phyloP scores from a whole-genome alignment of 2,888 invertebrate species.

The Polyommatus iphigenia region DNA sequence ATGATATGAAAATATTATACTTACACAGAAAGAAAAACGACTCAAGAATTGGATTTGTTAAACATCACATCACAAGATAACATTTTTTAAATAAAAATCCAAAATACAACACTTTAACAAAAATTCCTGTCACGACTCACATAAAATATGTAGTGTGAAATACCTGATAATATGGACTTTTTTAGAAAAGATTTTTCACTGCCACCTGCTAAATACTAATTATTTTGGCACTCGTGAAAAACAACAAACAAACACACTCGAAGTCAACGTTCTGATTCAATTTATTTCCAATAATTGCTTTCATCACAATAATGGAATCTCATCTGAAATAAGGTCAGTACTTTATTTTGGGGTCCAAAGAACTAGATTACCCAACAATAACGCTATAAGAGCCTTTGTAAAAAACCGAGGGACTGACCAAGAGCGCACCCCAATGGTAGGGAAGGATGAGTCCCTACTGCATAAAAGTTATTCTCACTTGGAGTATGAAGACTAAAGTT shows the following conservation, averaged over 20 bases:
- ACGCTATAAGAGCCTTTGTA: constrained; percentile 1
- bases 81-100: too few species aligned
- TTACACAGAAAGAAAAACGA: too few species aligned
- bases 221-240: not conserved
- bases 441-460: not conserved
- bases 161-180: too few species aligned
- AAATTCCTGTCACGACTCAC: too few species aligned
- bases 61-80: too few species aligned
- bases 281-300: not conserved
- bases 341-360: constrained; percentile 10
- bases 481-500: too few species aligned
- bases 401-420: not conserved
- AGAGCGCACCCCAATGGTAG: not conserved
- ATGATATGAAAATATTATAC: too few species aligned
- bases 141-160: too few species aligned
- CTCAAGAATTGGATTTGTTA: too few species aligned
- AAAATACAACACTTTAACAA: too few species aligned
- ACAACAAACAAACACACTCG: not conserved
- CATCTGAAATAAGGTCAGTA: not conserved
- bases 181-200: too few species aligned
- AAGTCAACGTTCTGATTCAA: not conserved
- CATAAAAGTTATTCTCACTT: too few species aligned
- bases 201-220: not conserved
- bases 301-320: not conserved
- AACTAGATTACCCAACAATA: constrained; percentile 4